Percentiles rank a stretch among this genome's conserved stretches.
Conservation (phyloP, 2,797 vertebrate species). For the Saxicola maurus region DNA sequence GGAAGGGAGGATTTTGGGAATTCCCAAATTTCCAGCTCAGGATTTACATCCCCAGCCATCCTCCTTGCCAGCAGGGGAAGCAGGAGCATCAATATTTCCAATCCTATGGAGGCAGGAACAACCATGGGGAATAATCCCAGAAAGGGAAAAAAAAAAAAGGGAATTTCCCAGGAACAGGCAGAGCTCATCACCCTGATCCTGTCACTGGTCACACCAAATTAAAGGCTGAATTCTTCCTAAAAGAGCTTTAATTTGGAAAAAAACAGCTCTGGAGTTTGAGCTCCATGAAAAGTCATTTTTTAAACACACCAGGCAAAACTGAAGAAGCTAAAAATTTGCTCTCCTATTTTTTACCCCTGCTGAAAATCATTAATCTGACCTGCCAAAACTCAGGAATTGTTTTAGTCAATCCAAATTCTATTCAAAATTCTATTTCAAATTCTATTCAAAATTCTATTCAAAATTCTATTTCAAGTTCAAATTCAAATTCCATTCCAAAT, state of each 20-base stretch:
- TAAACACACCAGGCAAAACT: background rate
- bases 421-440: background rate
- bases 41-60: no score
- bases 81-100: no score
- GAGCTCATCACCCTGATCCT: background rate
- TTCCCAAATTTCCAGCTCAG: no score
- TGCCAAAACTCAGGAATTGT: background rate
- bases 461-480: no score
- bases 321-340: background rate
- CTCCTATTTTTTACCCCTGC: background rate
- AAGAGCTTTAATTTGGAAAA: background rate
- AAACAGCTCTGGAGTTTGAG: background rate
- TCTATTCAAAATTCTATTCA: no score
- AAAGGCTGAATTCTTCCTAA: background rate
- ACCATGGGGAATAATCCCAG: no score
- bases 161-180: background rate
- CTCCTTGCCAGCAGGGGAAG: no score
- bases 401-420: background rate
- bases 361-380: background rate
- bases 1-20: no score
- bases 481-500: background rate
- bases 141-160: background rate
- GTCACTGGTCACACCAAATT: background rate
- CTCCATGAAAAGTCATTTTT: background rate
- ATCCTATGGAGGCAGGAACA: no score